Evolutionary conservation across 2,797 vertebrate species (phyloP), one percentile per base, ranked within the genome.

Genomic region (Sebastes taczanowskii): DNA sequence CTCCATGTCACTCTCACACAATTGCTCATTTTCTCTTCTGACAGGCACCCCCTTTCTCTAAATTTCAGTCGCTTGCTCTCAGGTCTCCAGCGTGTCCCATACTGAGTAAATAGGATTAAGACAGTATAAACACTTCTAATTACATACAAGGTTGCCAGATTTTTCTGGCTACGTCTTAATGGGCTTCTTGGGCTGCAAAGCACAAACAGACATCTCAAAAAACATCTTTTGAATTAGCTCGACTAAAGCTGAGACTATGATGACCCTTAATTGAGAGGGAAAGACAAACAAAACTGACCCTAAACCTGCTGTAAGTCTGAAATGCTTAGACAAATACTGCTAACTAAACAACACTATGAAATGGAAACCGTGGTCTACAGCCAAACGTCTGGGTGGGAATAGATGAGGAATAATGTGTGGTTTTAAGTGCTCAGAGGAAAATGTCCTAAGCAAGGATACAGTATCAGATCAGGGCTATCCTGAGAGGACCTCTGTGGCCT

Each of bases 21-120:
- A 35, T 64, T 62, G 18, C 20, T 59, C 20, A 35, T 61, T 59
- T 62, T 74, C 52, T 53, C 42, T 35, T 64, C 20, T 60, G 32
- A 34, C 2, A 22, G 20, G 20, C 10, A 2, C 1, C 5, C 5
- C 30, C 5, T 42, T 2, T 11, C 14, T 34, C 22, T 27, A 25
- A 16, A 74, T 68, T 11, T 49, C 4, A 29, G 73, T 75, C 20
- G 2, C 64, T 67, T 22, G 32, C 73, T 67, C 63, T 74, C 74
- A 52, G 71, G 52, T 72, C 83, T 84, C 42, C 52, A 56, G 68
- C 38, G 69, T 7, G 58, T 79, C 82, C 68, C 81, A 58, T 13
- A 10, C 73, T 64, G 66, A 71, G 72, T 89, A 90, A 91, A 92
- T 82, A 88, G 82, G 86, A 90, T 90, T 88, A 89, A 77, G 79